phyloP scores from a whole-genome alignment of 2,113 vertebrate genomes.

The Rattus rattus region DNA sequence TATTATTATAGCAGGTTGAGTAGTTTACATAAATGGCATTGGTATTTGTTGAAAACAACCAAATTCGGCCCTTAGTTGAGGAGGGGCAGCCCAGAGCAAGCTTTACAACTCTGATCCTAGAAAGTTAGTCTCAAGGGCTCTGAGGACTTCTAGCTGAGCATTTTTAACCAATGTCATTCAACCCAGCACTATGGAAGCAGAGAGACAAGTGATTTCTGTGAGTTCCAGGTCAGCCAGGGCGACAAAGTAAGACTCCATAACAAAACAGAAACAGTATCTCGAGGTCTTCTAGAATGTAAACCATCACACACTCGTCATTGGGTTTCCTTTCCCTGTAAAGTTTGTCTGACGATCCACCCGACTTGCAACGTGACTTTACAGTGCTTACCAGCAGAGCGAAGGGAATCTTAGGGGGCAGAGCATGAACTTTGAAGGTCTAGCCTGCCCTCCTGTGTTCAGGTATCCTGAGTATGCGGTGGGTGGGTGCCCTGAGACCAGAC shows the following conservation, averaged over 20 bases:
- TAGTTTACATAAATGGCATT: not conserved
- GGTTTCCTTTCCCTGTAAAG: not conserved
- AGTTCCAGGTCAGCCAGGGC: not conserved
- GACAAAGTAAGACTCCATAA: not conserved
- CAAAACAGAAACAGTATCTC: not conserved
- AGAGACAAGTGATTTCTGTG: not conserved
- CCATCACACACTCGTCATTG: not conserved
- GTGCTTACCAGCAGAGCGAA: not conserved
- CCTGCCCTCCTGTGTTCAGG: not conserved
- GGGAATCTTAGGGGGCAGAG: not conserved
- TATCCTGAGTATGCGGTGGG: not conserved
- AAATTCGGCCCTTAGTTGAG: not conserved
- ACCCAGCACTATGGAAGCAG: not conserved
- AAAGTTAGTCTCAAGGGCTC: slow-evolving; percentile 3
- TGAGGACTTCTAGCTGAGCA: not conserved
- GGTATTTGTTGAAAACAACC: not conserved
- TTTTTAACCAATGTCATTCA: not conserved
- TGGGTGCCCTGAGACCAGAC: not conserved
- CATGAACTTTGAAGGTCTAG: not conserved
- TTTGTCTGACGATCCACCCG: not conserved
- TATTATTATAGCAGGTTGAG: not conserved
- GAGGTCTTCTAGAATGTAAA: not conserved
- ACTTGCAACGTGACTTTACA: not conserved
- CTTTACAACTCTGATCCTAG: not conserved
- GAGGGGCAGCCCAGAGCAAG: not conserved